A percentile compares a stretch with the other conserved stretches of the same genome.
Conservation (phyloP, 1,140 invertebrate species). For the Dreissena polymorpha region DNA sequence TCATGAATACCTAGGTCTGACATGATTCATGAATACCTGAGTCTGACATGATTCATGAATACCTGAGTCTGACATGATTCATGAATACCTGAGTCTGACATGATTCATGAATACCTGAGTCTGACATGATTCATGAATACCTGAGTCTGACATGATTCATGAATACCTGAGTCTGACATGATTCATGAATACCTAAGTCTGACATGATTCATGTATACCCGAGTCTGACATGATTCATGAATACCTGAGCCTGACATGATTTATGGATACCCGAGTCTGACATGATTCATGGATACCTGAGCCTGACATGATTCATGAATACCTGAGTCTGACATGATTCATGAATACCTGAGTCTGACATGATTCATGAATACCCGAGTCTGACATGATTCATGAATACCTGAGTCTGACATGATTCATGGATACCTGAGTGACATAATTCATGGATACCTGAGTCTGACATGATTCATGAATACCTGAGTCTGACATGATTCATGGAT, state of each 20-base stretch:
- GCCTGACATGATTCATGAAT: conserved; percentile 52
- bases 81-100: conserved; percentile 85
- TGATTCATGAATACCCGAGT: conserved; percentile 85
- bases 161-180: conserved; percentile 85
- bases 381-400: conserved; percentile 80
- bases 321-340: conserved; percentile 85
- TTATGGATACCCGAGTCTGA: no score
- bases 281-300: conserved; percentile 84
- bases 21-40: conserved; percentile 84
- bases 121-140: conserved; percentile 80
- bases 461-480: conserved; percentile 84
- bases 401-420: conserved; percentile 81
- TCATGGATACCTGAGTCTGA: no score
- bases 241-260: no score
- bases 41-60: conserved; percentile 52
- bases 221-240: no score
- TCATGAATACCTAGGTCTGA: conserved; percentile 83
- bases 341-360: conserved; percentile 85
- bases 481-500: conserved; percentile 51
- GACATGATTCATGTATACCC: no score
- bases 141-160: conserved; percentile 81
- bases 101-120: conserved; percentile 85
- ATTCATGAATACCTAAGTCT: conserved; percentile 84
- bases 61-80: conserved; percentile 85
- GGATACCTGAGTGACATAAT: conserved; percentile 94